Conservation (phyloP, 2,797 vertebrate genomes). For the Acanthopagrus latus region DNA sequence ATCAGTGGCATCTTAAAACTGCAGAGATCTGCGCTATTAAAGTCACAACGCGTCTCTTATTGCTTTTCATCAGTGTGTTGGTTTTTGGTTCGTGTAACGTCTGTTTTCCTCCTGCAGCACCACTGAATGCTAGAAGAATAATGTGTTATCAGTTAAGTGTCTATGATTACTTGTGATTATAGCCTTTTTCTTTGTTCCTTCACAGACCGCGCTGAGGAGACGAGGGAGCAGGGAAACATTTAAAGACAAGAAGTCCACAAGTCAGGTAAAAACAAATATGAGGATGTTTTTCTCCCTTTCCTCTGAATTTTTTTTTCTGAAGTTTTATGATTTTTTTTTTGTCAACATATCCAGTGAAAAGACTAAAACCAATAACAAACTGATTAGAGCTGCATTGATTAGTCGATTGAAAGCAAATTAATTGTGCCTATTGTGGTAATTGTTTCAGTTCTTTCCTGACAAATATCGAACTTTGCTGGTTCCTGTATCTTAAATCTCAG, state of each 20-base stretch:
- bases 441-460: too few species aligned
- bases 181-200: constrained; percentile 35
- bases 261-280: constrained; percentile 87
- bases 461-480: too few species aligned
- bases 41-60: background rate
- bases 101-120: constrained; percentile 1
- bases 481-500: too few species aligned
- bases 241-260: constrained; percentile 94
- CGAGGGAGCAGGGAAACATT: constrained; percentile 94
- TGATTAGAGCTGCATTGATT: background rate
- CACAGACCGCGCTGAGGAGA: constrained; percentile 93
- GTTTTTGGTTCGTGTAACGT: constrained; percentile 4
- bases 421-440: too few species aligned
- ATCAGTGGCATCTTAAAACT: constrained; percentile 21
- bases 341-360: constrained; percentile 6
- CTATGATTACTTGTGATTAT: background rate
- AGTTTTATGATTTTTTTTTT: background rate
- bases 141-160: background rate
- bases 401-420: too few species aligned
- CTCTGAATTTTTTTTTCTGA: background rate
- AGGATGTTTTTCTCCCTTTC: background rate
- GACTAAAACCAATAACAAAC: background rate
- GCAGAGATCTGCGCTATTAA: constrained; percentile 16
- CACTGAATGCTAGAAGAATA: background rate
- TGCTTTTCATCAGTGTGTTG: constrained; percentile 12